These are phyloP conservation scores for Thumatha senex DNA, from an alignment of 2,888 invertebrate genomes.

Conservation along the genomic window DNA sequence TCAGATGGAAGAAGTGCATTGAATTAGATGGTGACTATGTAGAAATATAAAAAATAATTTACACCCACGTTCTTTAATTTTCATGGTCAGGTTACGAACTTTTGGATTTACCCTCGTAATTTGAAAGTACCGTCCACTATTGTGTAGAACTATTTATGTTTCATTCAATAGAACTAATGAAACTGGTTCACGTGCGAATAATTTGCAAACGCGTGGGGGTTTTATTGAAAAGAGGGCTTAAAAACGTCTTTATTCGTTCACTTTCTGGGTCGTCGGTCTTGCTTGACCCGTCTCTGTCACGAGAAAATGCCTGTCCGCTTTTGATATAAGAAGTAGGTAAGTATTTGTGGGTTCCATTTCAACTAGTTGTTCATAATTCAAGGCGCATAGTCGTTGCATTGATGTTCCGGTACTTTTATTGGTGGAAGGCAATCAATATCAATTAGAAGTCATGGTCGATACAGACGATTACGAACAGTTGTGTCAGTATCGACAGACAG, in stretches of 20 bases:
- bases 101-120: no score
- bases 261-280: conserved; percentile 74
- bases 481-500: conserved; percentile 44
- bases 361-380: conserved; percentile 2
- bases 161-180: conserved; percentile 30
- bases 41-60: no score
- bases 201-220: conserved; percentile 47
- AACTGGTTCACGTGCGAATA: conserved; percentile 48
- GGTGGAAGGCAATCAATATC: conserved; percentile 13
- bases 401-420: conserved; percentile 1
- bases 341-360: conserved; percentile 6
- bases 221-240: conserved; percentile 53
- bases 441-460: conserved; percentile 18
- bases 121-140: background rate
- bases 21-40: no score
- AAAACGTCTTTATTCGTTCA: conserved; percentile 48
- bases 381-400: background rate
- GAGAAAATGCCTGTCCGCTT: conserved; percentile 42
- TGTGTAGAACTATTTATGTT: conserved; percentile 23
- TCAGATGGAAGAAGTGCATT: no score
- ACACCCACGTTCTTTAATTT: no score
- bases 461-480: conserved; percentile 11
- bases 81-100: no score
- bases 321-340: conserved; percentile 11
- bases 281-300: conserved; percentile 59